Evolutionary conservation across 1,140 invertebrate genomes (phyloP).

Genomic region (Globodera rostochiensis): DNA sequence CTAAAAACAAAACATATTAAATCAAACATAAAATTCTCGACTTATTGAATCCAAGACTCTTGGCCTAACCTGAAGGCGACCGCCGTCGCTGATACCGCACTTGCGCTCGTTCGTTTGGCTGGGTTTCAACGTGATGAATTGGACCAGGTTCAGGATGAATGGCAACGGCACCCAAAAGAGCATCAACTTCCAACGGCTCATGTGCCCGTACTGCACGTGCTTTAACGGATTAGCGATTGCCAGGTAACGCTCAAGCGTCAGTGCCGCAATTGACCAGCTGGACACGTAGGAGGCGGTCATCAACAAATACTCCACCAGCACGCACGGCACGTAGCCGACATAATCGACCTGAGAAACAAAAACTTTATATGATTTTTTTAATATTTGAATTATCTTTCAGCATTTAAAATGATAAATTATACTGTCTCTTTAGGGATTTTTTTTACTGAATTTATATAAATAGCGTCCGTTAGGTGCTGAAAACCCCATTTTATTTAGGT

Average conservation of each 20-base stretch:
- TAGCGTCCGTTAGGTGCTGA: too few species aligned
- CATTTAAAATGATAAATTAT: too few species aligned
- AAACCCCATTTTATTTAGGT: too few species aligned
- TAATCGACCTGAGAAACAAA: slow-evolving; percentile 51
- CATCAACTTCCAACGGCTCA: slow-evolving; percentile 42
- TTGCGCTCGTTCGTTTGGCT: slow-evolving; percentile 49
- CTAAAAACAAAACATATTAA: too few species aligned
- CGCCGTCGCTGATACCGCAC: slow-evolving; percentile 51
- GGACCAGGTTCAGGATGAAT: slow-evolving; percentile 60
- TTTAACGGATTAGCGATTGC: slow-evolving; percentile 60
- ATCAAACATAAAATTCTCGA: not conserved
- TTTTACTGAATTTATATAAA: too few species aligned
- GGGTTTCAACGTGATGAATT: slow-evolving; percentile 55
- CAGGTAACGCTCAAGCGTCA: slow-evolving; percentile 63
- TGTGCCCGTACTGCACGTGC: slow-evolving; percentile 58
- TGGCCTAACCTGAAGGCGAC: slow-evolving; percentile 47
- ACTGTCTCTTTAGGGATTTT: too few species aligned
- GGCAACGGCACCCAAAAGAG: slow-evolving; percentile 61
- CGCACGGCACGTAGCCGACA: slow-evolving; percentile 54
- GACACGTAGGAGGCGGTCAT: slow-evolving; percentile 59
- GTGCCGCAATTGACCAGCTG: slow-evolving; percentile 62
- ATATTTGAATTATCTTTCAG: not conserved
- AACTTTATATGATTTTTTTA: not conserved
- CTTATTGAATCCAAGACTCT: not conserved
- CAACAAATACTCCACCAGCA: slow-evolving; percentile 62